Evolutionary conservation across 2,113 vertebrate species (phyloP).

Genomic region (Heterochromis multidens): DNA sequence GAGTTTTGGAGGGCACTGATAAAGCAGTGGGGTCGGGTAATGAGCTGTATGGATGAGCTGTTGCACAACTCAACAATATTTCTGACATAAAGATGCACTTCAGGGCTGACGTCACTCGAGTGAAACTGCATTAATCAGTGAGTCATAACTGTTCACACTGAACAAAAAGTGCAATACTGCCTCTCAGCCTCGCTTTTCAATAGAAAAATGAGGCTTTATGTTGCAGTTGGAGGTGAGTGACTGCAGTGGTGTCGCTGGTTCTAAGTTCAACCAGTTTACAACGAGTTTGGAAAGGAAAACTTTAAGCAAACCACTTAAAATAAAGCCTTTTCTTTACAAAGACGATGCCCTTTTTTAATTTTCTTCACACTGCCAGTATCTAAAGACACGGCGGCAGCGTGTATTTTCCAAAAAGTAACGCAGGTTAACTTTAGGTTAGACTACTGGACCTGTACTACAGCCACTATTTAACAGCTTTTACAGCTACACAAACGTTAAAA

Average conservation of each 20-base stretch:
- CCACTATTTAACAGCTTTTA: not conserved
- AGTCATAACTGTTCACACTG: slow-evolving; percentile 6
- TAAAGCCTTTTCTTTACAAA: not conserved
- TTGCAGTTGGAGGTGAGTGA: not conserved
- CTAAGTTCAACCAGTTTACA: not conserved
- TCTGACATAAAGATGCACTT: not conserved
- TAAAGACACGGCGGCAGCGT: not conserved
- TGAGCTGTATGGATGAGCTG: not conserved
- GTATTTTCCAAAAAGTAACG: not conserved
- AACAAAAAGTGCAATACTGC: not conserved
- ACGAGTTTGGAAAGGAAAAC: not conserved
- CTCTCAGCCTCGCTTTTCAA: not conserved
- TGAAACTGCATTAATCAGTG: slow-evolving; percentile 53
- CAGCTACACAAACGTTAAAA: not conserved
- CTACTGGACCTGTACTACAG: not conserved
- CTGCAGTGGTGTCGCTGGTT: not conserved
- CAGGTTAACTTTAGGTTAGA: slow-evolving; percentile 5
- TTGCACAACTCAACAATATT: not conserved
- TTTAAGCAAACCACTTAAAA: not conserved
- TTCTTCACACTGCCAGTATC: not conserved
- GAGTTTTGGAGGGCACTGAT: not conserved
- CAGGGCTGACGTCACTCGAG: slow-evolving; percentile 52
- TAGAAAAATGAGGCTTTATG: not conserved
- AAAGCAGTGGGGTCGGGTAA: not conserved
- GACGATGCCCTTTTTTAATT: not conserved